Conservation (phyloP, 2,888 invertebrate genomes). For the Phorcus lineatus region DNA sequence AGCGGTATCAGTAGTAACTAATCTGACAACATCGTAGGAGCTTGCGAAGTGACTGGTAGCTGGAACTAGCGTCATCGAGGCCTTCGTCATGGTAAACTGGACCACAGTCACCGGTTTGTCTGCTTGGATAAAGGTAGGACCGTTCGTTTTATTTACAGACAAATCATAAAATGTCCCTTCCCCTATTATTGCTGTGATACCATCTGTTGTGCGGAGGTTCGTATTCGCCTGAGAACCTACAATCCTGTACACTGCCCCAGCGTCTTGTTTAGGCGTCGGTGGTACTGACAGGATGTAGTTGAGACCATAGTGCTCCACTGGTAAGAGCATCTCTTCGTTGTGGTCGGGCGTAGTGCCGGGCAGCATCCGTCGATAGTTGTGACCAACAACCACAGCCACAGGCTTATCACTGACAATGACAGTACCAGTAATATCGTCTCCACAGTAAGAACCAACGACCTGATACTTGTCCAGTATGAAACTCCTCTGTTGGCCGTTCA, state of each 20-base stretch:
- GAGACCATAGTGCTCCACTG: not conserved
- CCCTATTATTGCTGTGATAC: not conserved
- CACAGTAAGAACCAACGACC: not conserved
- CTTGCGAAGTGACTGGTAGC: not conserved
- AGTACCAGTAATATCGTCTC: not conserved
- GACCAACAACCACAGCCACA: not conserved
- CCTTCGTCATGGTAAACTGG: not conserved
- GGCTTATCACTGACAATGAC: not conserved
- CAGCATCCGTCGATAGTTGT: not conserved
- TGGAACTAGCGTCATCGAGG: not conserved
- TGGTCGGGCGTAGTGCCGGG: not conserved
- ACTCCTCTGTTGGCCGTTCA: not conserved
- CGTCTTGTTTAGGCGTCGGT: not conserved
- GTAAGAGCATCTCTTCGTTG: not conserved
- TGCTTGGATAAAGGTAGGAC: not conserved
- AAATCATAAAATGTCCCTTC: not conserved
- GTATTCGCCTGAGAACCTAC: not conserved
- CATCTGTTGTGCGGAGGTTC: not conserved
- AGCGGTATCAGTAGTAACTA: not conserved
- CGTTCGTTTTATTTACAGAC: not conserved
- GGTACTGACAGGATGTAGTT: not conserved
- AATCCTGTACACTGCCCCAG: not conserved
- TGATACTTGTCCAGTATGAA: not conserved
- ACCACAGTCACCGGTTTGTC: not conserved
- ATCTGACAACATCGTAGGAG: not conserved